Conservation (phyloP, 2,888 invertebrate species). For the Folsomia candida region DNA sequence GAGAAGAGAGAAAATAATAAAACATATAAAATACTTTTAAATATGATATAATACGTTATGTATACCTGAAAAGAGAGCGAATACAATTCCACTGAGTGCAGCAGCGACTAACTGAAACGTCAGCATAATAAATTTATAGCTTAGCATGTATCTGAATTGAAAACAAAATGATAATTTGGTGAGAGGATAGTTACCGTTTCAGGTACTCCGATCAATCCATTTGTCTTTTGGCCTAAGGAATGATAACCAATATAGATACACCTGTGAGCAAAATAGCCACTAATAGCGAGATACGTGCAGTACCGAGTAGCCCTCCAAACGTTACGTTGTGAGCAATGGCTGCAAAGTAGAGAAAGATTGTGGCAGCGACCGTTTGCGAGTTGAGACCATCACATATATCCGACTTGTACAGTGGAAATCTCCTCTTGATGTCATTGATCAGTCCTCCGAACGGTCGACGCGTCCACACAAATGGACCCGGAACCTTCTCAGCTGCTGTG, state of each 20-base stretch:
- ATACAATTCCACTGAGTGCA: not conserved
- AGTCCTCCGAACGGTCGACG: conserved; percentile 56
- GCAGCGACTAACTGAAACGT: too few relatives aligned
- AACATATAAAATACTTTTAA: too few relatives aligned
- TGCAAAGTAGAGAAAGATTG: conserved; percentile 62
- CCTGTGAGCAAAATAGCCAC: too few relatives aligned
- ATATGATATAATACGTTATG: too few relatives aligned
- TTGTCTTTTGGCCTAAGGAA: not conserved
- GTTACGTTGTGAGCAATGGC: conserved; percentile 60
- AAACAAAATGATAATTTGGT: too few relatives aligned
- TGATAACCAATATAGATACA: too few relatives aligned
- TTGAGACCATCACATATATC: conserved; percentile 58
- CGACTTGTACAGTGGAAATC: conserved; percentile 54
- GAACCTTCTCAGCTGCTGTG: not conserved
- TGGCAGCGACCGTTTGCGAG: conserved; percentile 56
- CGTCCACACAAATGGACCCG: conserved; percentile 51
- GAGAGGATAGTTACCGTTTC: too few relatives aligned
- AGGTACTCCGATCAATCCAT: not conserved
- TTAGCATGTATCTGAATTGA: too few relatives aligned
- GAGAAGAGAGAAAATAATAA: conserved; percentile 81
- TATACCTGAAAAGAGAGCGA: too few relatives aligned
- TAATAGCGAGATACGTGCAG: too few relatives aligned
- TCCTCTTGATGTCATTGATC: conserved; percentile 55
- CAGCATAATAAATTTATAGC: too few relatives aligned
- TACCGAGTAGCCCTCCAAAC: conserved; percentile 58